Evolutionary conservation across 2,888 invertebrate genomes (phyloP).

Genomic region (Podabrus alpinus): DNA sequence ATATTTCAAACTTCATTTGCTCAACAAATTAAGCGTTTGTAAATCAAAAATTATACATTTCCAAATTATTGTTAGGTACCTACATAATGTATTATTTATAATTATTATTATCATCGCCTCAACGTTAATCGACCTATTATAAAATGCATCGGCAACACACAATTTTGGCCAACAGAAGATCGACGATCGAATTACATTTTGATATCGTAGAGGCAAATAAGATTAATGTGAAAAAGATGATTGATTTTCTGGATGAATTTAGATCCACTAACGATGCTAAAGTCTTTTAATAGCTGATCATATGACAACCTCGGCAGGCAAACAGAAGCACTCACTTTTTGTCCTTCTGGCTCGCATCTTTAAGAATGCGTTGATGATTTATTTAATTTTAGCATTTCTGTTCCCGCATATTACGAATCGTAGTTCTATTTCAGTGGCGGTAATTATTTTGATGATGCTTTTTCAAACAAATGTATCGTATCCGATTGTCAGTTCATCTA

Average conservation of each 20-base stretch:
- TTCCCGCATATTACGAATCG: slow-evolving; percentile 29
- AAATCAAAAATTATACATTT: slow-evolving; percentile 2
- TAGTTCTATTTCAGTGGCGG: slow-evolving; percentile 27
- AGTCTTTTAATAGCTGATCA: slow-evolving; percentile 36
- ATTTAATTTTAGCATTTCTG: slow-evolving; percentile 41
- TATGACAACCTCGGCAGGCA: slow-evolving; percentile 24
- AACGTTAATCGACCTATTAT: too few relatives aligned
- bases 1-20: slow-evolving; percentile 20
- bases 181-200: background rate
- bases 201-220: background rate
- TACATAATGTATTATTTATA: too few relatives aligned
- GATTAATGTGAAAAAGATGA: slow-evolving; percentile 23
- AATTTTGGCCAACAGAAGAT: background rate
- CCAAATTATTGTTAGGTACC: background rate
- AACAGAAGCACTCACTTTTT: slow-evolving; percentile 12
- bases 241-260: slow-evolving; percentile 33
- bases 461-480: slow-evolving; percentile 39
- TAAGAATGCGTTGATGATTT: slow-evolving; percentile 37
- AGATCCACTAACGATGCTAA: slow-evolving; percentile 31
- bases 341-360: slow-evolving; percentile 27
- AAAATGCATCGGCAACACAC: too few relatives aligned
- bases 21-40: slow-evolving; percentile 20
- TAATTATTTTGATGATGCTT: slow-evolving; percentile 40
- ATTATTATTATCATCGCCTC: too few relatives aligned
- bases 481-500: slow-evolving; percentile 32